Conservation (phyloP, 2,113 vertebrate genomes). For the Malurus alboscapulatus region DNA sequence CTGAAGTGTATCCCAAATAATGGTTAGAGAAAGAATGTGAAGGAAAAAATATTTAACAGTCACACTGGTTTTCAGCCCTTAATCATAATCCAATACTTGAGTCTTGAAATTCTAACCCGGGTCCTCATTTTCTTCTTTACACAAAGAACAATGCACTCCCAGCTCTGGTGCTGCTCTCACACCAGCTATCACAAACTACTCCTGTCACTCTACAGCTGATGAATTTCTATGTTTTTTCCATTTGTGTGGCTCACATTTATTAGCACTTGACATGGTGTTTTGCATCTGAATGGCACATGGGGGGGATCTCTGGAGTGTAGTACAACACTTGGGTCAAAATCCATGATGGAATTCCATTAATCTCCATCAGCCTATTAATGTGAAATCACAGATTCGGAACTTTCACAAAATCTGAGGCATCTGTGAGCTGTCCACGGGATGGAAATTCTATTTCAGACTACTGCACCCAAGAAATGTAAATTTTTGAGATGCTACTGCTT, state of each 20-base stretch:
- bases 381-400: neutral
- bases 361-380: neutral
- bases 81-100: neutral
- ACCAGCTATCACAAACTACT: neutral
- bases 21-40: neutral
- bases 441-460: neutral
- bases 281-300: neutral
- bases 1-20: neutral
- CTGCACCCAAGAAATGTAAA: neutral
- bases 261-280: neutral
- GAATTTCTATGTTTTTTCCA: neutral
- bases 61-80: neutral
- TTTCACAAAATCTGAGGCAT: rapidly evolving
- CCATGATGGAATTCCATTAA: neutral
- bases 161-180: neutral
- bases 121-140: neutral
- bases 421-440: neutral
- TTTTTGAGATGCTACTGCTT: neutral
- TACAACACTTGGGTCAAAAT: neutral
- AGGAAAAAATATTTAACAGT: constrained; percentile 17
- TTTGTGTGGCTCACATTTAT: neutral
- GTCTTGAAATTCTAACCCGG: neutral
- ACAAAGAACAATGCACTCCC: neutral
- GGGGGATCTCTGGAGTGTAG: neutral
- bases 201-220: neutral